phyloP scores from a whole-genome alignment of 2,888 invertebrate species.

The Thyatira batis region DNA sequence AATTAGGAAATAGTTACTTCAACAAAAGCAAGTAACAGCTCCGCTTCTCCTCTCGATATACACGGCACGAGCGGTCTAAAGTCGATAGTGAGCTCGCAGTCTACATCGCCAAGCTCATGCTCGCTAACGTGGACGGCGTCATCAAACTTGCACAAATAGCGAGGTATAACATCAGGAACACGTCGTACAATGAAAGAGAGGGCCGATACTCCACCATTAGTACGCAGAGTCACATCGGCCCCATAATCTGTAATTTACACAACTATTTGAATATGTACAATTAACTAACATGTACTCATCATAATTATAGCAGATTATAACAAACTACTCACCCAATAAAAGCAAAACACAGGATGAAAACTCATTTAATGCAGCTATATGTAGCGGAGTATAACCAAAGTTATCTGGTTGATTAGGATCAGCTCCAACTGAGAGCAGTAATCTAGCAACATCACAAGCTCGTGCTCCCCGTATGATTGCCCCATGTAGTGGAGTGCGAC shows the following conservation, averaged over 20 bases:
- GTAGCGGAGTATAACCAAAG: constrained; percentile 92
- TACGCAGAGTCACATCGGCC: constrained; percentile 90
- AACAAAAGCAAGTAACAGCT: constrained; percentile 86
- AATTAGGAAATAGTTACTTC: constrained; percentile 68
- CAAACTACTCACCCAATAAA: constrained; percentile 75
- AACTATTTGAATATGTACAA: neutral
- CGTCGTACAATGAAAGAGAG: constrained; percentile 91
- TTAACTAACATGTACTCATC: too few relatives aligned
- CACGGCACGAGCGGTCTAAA: constrained; percentile 84
- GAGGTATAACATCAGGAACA: constrained; percentile 90
- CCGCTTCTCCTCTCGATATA: constrained; percentile 85
- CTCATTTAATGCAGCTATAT: constrained; percentile 92
- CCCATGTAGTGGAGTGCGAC: constrained; percentile 90
- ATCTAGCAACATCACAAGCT: constrained; percentile 86
- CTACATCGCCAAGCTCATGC: constrained; percentile 92
- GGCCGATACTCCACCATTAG: constrained; percentile 91
- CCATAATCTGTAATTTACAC: constrained; percentile 83
- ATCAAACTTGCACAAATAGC: constrained; percentile 87
- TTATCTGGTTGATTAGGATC: constrained; percentile 89
- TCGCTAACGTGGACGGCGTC: constrained; percentile 90
- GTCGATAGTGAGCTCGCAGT: constrained; percentile 88
- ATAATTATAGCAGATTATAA: too few relatives aligned
- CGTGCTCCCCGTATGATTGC: constrained; percentile 90
- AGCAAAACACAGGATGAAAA: constrained; percentile 89
- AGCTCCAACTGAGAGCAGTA: constrained; percentile 85